Percentiles rank a stretch among this genome's conserved stretches.
phyloP scores from a whole-genome alignment of 1,140 invertebrate genomes.

The Agraylea sexmaculata region DNA sequence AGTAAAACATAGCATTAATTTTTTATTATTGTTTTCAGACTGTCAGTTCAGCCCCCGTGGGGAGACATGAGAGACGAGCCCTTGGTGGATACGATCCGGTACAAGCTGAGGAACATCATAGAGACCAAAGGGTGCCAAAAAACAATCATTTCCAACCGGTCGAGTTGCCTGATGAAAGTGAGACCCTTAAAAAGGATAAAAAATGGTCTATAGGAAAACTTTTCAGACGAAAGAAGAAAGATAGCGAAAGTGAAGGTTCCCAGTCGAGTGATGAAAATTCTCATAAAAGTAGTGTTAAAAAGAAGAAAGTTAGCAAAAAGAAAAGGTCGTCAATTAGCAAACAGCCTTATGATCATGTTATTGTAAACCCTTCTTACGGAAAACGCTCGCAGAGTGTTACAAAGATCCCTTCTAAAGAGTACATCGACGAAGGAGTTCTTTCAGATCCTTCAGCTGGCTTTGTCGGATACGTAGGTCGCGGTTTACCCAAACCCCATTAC shows the following conservation, averaged over 20 bases:
- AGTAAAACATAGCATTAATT: too few relatives aligned
- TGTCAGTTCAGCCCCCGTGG: slow-evolving; percentile 19
- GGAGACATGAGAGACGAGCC: slow-evolving; percentile 10
- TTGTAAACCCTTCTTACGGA: slow-evolving; percentile 27
- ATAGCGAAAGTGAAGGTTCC: slow-evolving; percentile 43
- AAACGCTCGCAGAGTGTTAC: slow-evolving; percentile 37
- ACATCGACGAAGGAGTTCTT: slow-evolving; percentile 41
- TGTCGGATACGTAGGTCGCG: slow-evolving; percentile 34
- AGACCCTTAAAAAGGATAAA: slow-evolving; percentile 38
- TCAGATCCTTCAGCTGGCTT: slow-evolving; percentile 40
- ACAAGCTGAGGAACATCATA: slow-evolving; percentile 3
- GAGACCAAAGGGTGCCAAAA: slow-evolving; percentile 1
- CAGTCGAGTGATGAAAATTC: slow-evolving; percentile 48
- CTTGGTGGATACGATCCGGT: slow-evolving; percentile 4
- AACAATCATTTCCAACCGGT: slow-evolving; percentile 2
- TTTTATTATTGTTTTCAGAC: slow-evolving; percentile 20
- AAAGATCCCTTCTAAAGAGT: slow-evolving; percentile 29
- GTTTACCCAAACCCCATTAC: slow-evolving; percentile 25
- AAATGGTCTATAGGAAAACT: slow-evolving; percentile 64
- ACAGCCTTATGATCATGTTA: slow-evolving; percentile 43
- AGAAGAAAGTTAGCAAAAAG: slow-evolving; percentile 34
- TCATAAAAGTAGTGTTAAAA: slow-evolving; percentile 36
- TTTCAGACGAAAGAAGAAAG: slow-evolving; percentile 54
- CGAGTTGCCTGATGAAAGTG: slow-evolving; percentile 5
- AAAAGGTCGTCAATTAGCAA: slow-evolving; percentile 27